Conservation (phyloP, 2,113 vertebrate species). For the Choloepus hoffmanni region DNA sequence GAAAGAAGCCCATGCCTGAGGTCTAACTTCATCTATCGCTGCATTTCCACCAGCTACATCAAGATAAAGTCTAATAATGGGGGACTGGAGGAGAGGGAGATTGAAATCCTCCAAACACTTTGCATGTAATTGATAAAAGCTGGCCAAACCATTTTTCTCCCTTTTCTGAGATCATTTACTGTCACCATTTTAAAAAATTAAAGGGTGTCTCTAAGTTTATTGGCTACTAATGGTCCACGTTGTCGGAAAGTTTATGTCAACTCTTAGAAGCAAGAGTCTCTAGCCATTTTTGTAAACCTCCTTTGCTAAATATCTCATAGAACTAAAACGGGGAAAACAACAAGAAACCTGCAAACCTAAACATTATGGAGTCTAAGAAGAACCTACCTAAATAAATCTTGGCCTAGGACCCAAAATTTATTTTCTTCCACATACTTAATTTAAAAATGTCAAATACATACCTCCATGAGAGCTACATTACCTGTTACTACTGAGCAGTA, state of each 20-base stretch:
- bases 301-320: constrained; percentile 67
- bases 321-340: constrained; percentile 35
- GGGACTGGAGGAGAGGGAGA: neutral
- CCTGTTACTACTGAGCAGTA: neutral
- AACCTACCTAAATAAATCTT: constrained; percentile 22
- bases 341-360: constrained; percentile 31
- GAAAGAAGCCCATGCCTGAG: neutral
- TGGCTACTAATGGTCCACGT: neutral
- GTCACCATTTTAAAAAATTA: constrained; percentile 54
- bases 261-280: constrained; percentile 43
- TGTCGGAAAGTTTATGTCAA: constrained; percentile 34
- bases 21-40: neutral
- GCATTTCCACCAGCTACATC: neutral
- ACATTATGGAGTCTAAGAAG: constrained; percentile 2
- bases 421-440: constrained; percentile 33
- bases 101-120: neutral
- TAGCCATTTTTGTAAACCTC: constrained; percentile 52
- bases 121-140: neutral
- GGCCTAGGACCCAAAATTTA: constrained; percentile 1
- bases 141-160: neutral
- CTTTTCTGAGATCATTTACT: constrained; percentile 42
- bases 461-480: neutral
- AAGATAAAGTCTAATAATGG: neutral
- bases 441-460: neutral
- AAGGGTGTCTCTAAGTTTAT: constrained; percentile 38